Evolutionary conservation across 2,113 vertebrate genomes (phyloP).

Genomic region (Thymallus thymallus): DNA sequence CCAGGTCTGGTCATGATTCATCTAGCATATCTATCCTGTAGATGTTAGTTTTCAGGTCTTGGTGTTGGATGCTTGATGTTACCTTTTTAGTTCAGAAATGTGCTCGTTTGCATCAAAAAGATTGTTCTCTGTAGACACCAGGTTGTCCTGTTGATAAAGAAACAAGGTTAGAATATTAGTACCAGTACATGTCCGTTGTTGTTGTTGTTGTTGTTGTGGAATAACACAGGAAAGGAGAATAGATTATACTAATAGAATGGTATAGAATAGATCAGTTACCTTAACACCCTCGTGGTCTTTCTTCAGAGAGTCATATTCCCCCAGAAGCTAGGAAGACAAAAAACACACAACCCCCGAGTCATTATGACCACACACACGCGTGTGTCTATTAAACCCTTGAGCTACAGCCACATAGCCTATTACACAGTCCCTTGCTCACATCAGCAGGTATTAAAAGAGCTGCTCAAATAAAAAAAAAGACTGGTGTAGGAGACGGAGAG

Average conservation of each 20-base stretch:
- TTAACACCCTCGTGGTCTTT: conserved; percentile 87
- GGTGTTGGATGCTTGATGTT: conserved; percentile 36
- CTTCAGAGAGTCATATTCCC: conserved; percentile 85
- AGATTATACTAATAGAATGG: neutral
- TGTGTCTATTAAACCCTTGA: too few relatives aligned
- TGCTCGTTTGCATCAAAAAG: conserved; percentile 82
- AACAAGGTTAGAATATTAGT: conserved; percentile 55
- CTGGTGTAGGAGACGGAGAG: too few relatives aligned
- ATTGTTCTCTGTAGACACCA: conserved; percentile 87
- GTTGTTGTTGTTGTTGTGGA: too few relatives aligned
- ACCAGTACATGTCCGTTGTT: too few relatives aligned
- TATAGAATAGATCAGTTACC: conserved; percentile 66
- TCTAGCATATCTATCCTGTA: too few relatives aligned
- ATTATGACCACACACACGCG: neutral
- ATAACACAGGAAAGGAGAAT: neutral
- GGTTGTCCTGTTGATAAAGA: conserved; percentile 74
- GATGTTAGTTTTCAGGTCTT: too few relatives aligned
- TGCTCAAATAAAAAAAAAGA: neutral
- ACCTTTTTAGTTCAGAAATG: conserved; percentile 94
- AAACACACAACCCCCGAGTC: neutral
- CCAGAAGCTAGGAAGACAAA: conserved; percentile 77
- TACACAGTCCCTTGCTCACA: neutral
- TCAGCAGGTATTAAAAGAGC: neutral
- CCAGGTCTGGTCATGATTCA: too few relatives aligned
- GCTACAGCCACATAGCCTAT: neutral